These are phyloP conservation scores for Callyntrura guangdongensis DNA, from an alignment of 2,888 invertebrate species.

Conservation along the genomic window DNA sequence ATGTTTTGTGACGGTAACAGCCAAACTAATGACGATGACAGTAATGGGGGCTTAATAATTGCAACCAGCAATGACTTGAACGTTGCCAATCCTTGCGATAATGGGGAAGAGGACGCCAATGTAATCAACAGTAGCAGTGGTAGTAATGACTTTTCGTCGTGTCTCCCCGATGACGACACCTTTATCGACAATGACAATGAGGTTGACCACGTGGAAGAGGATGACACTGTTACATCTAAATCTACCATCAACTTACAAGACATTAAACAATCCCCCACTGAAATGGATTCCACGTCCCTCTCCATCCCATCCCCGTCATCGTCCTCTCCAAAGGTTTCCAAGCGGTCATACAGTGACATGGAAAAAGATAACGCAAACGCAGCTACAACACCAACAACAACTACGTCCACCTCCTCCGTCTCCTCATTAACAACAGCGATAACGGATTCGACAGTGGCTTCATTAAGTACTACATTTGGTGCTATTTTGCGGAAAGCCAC, in stretches of 20 bases:
- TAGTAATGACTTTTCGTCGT: constrained; percentile 46
- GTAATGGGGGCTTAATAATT: constrained; percentile 16
- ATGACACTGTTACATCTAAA: constrained; percentile 56
- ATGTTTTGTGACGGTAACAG: constrained; percentile 69
- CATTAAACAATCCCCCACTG: constrained; percentile 14
- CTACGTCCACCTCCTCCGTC: neutral
- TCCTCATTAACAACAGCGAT: constrained; percentile 10
- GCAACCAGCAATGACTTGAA: constrained; percentile 47
- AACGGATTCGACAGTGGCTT: constrained; percentile 8
- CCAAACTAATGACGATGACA: constrained; percentile 55
- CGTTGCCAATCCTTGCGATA: constrained; percentile 55
- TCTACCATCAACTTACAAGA: constrained; percentile 43
- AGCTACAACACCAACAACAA: constrained; percentile 9
- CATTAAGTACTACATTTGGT: constrained; percentile 64
- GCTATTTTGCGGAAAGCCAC: constrained; percentile 63
- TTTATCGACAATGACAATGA: constrained; percentile 62
- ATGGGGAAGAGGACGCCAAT: constrained; percentile 44
- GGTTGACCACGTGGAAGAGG: constrained; percentile 62
- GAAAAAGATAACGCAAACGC: constrained; percentile 82
- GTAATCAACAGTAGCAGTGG: constrained; percentile 48
- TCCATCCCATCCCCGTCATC: constrained; percentile 44
- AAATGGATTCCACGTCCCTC: constrained; percentile 4
- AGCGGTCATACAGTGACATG: constrained; percentile 84
- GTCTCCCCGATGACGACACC: constrained; percentile 37
- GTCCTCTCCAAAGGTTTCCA: constrained; percentile 81